phyloP scores from a whole-genome alignment of 2,888 invertebrate species.

The Lepidocyrtinus sp. region DNA sequence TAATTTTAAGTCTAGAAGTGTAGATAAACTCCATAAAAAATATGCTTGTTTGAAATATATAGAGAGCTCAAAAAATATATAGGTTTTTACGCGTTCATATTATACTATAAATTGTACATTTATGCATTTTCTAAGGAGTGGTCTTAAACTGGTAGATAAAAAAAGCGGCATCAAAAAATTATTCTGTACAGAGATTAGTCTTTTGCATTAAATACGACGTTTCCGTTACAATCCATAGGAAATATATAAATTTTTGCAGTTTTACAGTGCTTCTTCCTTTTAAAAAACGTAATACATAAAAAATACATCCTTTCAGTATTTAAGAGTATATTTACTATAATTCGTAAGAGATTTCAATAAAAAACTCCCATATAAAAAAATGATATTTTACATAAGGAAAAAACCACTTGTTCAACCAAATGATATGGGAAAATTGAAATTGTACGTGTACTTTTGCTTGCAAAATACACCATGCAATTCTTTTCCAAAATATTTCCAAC shows the following conservation, averaged over 20 bases:
- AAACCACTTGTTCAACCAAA: too few species aligned
- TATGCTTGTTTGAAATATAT: background rate
- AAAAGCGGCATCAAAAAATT: too few species aligned
- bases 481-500: background rate
- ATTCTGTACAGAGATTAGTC: background rate
- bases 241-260: conserved; percentile 1
- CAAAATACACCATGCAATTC: background rate
- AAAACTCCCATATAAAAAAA: conserved; percentile 2
- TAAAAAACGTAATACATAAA: too few species aligned
- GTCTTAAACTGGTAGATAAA: background rate
- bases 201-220: background rate
- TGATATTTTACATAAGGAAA: background rate
- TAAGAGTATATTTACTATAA: conserved; percentile 17
- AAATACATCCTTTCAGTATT: background rate
- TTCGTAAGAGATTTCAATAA: conserved; percentile 19
- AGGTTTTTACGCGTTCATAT: background rate
- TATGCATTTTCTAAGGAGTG: background rate
- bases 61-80: conserved; percentile 2
- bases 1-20: conserved; percentile 2
- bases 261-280: conserved; percentile 3
- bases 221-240: background rate
- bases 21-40: conserved; percentile 1
- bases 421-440: too few species aligned
- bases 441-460: background rate
- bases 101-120: background rate